Base-by-base conservation (phyloP, 2,888 invertebrate genomes). In the Prosapia bicincta region DNA sequence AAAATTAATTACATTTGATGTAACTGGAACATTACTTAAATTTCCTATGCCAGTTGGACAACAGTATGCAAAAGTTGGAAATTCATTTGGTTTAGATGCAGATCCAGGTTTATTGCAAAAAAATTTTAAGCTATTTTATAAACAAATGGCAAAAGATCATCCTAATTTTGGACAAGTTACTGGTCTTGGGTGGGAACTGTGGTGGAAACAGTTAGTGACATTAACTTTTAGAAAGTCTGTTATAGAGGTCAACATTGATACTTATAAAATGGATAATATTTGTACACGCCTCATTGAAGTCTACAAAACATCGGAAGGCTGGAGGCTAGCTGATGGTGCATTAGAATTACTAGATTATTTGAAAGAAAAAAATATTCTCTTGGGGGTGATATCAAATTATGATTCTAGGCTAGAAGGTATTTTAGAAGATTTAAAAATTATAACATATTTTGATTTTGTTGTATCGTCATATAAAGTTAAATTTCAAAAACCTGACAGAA, bases 351-450 rank as follows among this genome's bases (percentile, higher is more conserved):
- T 96, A 0, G 85, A 89, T 26, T 87, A 88, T 77, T 84, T 95
- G 7, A 86, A 85, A 78, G 83, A 83, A 13, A 85, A 84, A 73
- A 84, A 85, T 26, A 81, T 89, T 15, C 81, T 83, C 13, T 80
- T 96, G 66, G 97, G 96, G 2, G 89, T 96, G 0, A 90, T 97
- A 80, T 95, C 97, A 6, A 97, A 97, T 85, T 95, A 93, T 85
- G 97, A 97, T 86, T 92, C 94, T 30, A 88, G 96, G 30, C 86
- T 97, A 1, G 87, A 90, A 77, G 86, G 87, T 5, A 88, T 96
- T 78, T 86, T 97, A 72, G 81, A 85, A 15, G 90, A 90, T 81
- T 86, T 92, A 43, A 88, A 88, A 74, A 84, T 97, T n/a, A 83
- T 88, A 71, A 85, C 90, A 72, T 90, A 91, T 83, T 95, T 97